Conservation (phyloP, 2,888 invertebrate species). For the Rhopalosiphum nymphaeae region DNA sequence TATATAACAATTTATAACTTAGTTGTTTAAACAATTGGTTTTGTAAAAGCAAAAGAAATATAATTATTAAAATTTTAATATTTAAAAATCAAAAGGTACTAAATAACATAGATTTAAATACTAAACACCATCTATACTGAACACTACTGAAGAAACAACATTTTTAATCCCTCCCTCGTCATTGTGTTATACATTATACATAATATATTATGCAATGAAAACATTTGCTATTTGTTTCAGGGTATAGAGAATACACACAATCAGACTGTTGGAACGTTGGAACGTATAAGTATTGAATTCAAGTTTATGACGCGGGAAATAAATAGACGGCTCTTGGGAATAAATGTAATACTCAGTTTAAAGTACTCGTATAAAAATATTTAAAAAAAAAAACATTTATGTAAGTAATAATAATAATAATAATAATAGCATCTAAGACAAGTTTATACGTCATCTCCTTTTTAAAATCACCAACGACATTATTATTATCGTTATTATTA, state of each 20-base stretch:
- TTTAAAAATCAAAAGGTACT: neutral
- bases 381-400: conserved; percentile 9
- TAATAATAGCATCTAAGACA: conserved; percentile 41
- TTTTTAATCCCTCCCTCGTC: neutral
- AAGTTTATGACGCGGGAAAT: conserved; percentile 31
- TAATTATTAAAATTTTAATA: neutral
- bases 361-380: conserved; percentile 42
- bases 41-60: neutral
- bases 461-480: conserved; percentile 57
- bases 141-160: neutral
- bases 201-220: neutral
- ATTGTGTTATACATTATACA: neutral
- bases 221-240: neutral
- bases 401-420: conserved; percentile 39
- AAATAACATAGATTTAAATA: neutral
- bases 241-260: neutral
- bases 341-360: conserved; percentile 16
- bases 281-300: neutral
- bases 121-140: neutral
- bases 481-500: conserved; percentile 56
- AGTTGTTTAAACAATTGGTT: neutral
- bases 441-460: conserved; percentile 63
- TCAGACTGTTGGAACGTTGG: neutral
- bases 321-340: conserved; percentile 43
- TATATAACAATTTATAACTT: conserved; percentile 1